Conservation (phyloP, 1,140 invertebrate genomes). For the Cydia splendana region DNA sequence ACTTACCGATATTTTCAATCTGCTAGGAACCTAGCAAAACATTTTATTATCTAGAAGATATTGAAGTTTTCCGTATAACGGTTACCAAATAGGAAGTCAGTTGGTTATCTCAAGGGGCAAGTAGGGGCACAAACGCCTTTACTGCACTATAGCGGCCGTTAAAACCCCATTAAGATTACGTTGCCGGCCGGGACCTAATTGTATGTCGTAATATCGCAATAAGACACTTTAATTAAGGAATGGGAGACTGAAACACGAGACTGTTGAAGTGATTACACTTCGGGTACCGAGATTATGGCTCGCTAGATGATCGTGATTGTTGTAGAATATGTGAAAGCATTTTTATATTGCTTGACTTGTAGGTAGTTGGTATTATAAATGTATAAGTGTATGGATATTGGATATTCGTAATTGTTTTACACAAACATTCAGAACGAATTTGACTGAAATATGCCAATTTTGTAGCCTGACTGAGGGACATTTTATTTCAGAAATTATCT, state of each 20-base stretch:
- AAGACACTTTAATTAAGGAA: constrained; percentile 13
- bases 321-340: no score
- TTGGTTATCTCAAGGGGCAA: background rate
- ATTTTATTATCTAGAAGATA: background rate
- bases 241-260: background rate
- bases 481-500: no score
- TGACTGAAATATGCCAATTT: no score
- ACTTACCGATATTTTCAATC: no score
- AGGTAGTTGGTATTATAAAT: no score
- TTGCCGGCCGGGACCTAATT: constrained; percentile 1
- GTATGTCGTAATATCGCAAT: constrained; percentile 5
- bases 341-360: no score
- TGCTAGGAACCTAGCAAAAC: background rate
- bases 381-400: no score
- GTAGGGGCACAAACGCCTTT: background rate
- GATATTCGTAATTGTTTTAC: no score
- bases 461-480: no score
- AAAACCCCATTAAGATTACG: background rate
- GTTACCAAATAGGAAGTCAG: background rate
- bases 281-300: background rate
- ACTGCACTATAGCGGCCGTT: background rate
- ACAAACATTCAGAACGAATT: no score
- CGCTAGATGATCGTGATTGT: no score
- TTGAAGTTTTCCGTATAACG: background rate
- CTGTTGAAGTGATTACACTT: background rate